Base-by-base conservation (phyloP, 2,113 vertebrate species). In the Herpetotheres cachinnans region DNA sequence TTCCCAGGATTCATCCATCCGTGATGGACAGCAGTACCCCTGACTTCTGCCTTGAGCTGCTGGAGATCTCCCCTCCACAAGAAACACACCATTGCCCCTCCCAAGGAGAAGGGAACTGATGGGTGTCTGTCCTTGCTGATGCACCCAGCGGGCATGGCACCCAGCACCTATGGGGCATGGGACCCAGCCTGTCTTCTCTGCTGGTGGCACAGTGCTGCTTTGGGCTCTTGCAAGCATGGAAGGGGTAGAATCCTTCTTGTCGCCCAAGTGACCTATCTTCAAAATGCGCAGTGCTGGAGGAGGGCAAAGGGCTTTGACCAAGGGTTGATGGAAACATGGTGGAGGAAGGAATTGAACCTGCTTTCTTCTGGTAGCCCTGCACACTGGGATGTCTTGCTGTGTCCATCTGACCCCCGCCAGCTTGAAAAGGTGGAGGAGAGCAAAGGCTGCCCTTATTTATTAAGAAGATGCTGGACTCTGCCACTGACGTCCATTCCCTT, bases 331-430 rank as follows among this genome's bases (percentile, higher is more conserved):
- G 59, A 50, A 27, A 17, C 0, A 2, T 22, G 44, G 21, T 13
- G 40, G n/a, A 50, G n/a, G 22, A 47, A 59, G 54, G 61, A 40
- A 27, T 20, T 16, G 52, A 42, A 34, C 13, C 34, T 76, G 38
- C 17, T 21, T 50, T 21, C n/a, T 25, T 1, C 58, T 9, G 11
- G 22, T 29, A 66, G 17, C 52, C 14, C 36, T 11, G 10, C 2
- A 2, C 44, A 3, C 38, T 29, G 38, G 74, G 29, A 13, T 29
- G 9, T 56, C 58, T 30, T 13, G 6, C 30, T 24, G 50, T 22
- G 29, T 22, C 46, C 1, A 0, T 20, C n/a, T 3, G 1, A 22
- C 5, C 32, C 22, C 27, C 5, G 17, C 44, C 72, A n/a, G 55
- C 71, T 16, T 17, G 29, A 38, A 67, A 25, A n/a, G 27, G 7